Evolutionary conservation across 2,113 vertebrate genomes (phyloP).

Genomic region (Cryptotis parvus): DNA sequence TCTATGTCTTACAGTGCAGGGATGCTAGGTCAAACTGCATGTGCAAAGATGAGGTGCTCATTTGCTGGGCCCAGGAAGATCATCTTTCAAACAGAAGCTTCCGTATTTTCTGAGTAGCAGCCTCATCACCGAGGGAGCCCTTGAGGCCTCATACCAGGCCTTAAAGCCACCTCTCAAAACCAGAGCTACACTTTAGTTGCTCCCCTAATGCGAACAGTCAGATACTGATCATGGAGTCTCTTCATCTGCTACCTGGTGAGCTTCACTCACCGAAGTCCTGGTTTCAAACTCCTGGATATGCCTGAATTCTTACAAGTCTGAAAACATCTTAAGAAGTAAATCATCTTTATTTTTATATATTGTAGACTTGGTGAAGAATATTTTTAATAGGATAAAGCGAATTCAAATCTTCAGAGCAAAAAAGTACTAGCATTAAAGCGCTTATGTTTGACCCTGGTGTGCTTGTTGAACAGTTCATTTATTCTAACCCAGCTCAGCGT

Average conservation of each 20-base stretch:
- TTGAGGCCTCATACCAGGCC: not conserved
- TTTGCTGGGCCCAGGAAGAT: not conserved
- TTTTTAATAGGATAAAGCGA: not conserved
- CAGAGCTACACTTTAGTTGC: not conserved
- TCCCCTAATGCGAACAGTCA: not conserved
- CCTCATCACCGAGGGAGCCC: not conserved
- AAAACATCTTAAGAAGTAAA: not conserved
- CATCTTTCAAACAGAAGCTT: not conserved
- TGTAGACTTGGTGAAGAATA: not conserved
- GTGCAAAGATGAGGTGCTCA: no score
- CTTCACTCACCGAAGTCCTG: not conserved
- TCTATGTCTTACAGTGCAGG: no score
- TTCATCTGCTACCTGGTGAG: not conserved
- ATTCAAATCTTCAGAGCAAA: not conserved
- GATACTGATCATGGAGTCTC: rapidly evolving
- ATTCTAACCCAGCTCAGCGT: no score
- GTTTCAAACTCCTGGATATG: not conserved
- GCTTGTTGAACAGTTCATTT: no score
- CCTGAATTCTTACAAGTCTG: not conserved
- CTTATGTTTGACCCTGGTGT: no score
- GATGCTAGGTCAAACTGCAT: no score
- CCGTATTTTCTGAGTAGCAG: not conserved
- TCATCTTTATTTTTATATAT: no score
- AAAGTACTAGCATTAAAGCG: rapidly evolving
- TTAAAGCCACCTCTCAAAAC: constrained; percentile 28